Percentiles rank a stretch among this genome's conserved stretches.
phyloP scores from a whole-genome alignment of 2,888 invertebrate genomes.

The Griposia aprilina region DNA sequence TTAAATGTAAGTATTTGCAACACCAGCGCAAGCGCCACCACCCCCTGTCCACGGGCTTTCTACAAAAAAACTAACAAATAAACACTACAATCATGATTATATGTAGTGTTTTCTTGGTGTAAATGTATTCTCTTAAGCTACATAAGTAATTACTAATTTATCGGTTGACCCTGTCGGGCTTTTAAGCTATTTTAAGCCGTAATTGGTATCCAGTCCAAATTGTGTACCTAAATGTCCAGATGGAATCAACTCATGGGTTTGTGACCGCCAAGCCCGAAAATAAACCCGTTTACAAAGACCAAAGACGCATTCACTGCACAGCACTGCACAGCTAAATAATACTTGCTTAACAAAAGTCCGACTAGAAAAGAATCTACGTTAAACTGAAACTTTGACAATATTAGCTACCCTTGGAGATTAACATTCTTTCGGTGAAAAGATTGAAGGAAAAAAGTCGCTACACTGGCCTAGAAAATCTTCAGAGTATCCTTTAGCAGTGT shows the following conservation, averaged over 20 bases:
- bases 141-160: background rate
- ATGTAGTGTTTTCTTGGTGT: conserved; percentile 16
- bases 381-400: background rate
- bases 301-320: no score
- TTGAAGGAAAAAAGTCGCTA: background rate
- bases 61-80: conserved; percentile 55
- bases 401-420: background rate
- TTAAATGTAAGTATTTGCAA: conserved; percentile 79
- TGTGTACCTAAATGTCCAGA: no score
- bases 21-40: conserved; percentile 77
- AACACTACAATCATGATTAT: conserved; percentile 44
- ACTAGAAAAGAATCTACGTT: no score
- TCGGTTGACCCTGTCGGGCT: background rate
- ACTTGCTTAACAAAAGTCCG: background rate
- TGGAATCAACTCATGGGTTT: no score
- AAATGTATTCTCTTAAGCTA: conserved; percentile 5
- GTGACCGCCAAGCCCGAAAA: no score
- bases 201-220: background rate
- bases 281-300: no score
- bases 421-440: no score
- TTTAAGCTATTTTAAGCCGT: background rate
- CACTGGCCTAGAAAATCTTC: background rate
- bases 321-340: background rate
- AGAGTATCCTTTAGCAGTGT: background rate
- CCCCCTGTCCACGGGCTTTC: conserved; percentile 41